Conservation (phyloP, 2,888 invertebrate genomes). For the Andrena trimmerana region DNA sequence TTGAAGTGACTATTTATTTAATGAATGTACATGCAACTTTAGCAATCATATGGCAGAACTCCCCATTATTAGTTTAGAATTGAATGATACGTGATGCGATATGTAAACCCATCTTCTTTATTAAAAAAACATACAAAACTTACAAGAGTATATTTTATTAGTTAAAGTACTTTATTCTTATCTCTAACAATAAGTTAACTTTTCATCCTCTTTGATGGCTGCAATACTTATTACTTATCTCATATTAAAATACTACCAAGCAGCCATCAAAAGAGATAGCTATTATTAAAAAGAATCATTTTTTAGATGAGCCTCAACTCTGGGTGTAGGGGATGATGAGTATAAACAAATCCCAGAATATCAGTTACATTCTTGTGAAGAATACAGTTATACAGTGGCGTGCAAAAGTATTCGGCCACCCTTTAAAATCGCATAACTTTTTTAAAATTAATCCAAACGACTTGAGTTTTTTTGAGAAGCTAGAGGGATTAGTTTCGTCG, state of each 20-base stretch:
- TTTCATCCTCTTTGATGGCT: neutral
- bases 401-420: no score
- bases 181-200: neutral
- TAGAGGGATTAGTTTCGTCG: no score
- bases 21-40: constrained; percentile 51
- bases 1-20: constrained; percentile 60
- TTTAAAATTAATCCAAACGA: no score
- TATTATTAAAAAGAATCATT: neutral
- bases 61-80: constrained; percentile 51
- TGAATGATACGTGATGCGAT: constrained; percentile 40
- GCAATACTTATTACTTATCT: neutral
- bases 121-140: constrained; percentile 67
- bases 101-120: constrained; percentile 74
- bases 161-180: neutral
- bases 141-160: constrained; percentile 39
- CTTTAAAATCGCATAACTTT: no score
- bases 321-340: neutral
- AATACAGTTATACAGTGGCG: no score
- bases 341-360: neutral
- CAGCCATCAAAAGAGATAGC: neutral
- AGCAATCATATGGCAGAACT: constrained; percentile 36
- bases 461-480: no score
- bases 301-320: neutral
- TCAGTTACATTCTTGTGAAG: neutral
- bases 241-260: neutral